phyloP scores from a whole-genome alignment of 2,797 vertebrate species.

The Hapalemur alaotrensis region DNA sequence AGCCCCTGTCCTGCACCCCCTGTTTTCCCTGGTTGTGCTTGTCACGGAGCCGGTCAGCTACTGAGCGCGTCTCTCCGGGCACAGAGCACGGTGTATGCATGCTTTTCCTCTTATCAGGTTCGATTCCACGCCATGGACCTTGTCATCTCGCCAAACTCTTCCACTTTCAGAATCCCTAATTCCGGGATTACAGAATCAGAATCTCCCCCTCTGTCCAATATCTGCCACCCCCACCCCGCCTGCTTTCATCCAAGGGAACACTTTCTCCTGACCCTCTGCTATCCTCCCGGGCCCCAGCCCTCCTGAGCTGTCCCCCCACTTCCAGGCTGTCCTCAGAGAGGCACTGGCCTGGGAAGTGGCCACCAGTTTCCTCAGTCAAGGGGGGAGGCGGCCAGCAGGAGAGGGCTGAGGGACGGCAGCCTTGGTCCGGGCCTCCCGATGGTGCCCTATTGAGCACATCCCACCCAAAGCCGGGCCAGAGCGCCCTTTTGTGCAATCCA shows the following conservation, averaged over 20 bases:
- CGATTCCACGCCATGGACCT: fast-evolving
- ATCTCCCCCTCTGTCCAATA: no score
- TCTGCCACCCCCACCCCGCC: neutral
- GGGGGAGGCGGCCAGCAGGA: neutral
- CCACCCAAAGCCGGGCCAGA: neutral
- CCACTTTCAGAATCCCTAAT: neutral
- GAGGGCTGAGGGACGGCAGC: neutral
- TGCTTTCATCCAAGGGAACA: neutral
- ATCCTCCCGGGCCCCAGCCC: no score
- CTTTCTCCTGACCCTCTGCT: neutral
- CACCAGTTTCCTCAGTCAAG: neutral
- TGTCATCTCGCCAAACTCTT: fast-evolving
- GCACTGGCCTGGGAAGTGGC: neutral
- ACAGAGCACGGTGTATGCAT: neutral
- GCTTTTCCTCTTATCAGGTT: neutral
- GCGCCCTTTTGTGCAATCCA: fast-evolving
- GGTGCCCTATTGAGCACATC: no score
- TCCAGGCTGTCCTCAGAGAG: neutral
- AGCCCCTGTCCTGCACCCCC: neutral
- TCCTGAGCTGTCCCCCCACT: fast-evolving
- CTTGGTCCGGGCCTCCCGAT: no score
- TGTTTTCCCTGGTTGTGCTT: neutral
- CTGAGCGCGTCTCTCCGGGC: neutral
- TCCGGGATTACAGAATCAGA: neutral
- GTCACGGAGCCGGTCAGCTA: neutral